Percentiles rank a stretch among this genome's conserved stretches.
These are phyloP conservation scores for Xenentodon cancila DNA, from an alignment of 2,797 vertebrate species.

Conservation along the genomic window DNA sequence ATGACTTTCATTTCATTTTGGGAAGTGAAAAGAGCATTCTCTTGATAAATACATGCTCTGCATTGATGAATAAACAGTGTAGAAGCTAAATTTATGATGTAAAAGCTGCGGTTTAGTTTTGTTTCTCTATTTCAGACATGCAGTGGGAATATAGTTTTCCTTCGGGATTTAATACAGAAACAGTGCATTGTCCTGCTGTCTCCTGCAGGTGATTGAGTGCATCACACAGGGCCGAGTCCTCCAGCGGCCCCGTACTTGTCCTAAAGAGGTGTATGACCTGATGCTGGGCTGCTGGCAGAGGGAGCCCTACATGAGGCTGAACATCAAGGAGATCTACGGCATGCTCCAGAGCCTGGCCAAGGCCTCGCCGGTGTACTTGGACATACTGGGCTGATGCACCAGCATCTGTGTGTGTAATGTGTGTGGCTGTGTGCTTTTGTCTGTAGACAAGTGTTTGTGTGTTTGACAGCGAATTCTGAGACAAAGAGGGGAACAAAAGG, in stretches of 20 bases:
- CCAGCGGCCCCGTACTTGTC: slow-evolving; percentile 95
- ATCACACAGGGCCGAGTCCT: slow-evolving; percentile 98
- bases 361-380: slow-evolving; percentile 98
- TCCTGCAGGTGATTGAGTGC: slow-evolving; percentile 94
- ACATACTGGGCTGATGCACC: slow-evolving; percentile 93
- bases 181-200: background rate
- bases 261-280: slow-evolving; percentile 97
- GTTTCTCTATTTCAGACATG: too few species aligned
- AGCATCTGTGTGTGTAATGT: slow-evolving; percentile 43
- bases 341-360: slow-evolving; percentile 98
- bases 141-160: too few species aligned
- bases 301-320: slow-evolving; percentile 98
- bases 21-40: too few species aligned
- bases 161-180: too few species aligned
- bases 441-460: slow-evolving; percentile 14
- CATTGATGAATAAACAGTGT: too few species aligned
- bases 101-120: too few species aligned
- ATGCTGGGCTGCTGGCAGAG: slow-evolving; percentile 99
- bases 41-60: too few species aligned
- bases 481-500: slow-evolving; percentile 2
- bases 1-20: too few species aligned
- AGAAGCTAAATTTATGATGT: too few species aligned
- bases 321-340: slow-evolving; percentile 97
- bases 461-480: slow-evolving; percentile 27
- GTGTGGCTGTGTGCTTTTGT: slow-evolving; percentile 38